A percentile compares a stretch with the other conserved stretches of the same genome.
These are phyloP conservation scores for Mesocricetus auratus DNA, from an alignment of 2,113 vertebrate species.

Conservation along the genomic window DNA sequence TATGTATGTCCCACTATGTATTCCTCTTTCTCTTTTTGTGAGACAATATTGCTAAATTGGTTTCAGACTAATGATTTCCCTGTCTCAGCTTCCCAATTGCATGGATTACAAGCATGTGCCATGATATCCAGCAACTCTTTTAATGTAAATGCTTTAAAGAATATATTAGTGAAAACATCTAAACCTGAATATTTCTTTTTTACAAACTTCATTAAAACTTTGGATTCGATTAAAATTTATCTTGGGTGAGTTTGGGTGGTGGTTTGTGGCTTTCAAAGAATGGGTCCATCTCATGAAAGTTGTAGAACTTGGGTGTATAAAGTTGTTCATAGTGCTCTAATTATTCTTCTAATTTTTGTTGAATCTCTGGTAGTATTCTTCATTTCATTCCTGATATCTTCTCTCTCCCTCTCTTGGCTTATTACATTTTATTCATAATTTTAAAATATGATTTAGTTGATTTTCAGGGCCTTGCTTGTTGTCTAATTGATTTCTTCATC, in stretches of 20 bases:
- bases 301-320: neutral
- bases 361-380: neutral
- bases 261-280: neutral
- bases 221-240: neutral
- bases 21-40: neutral
- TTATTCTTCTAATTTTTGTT: neutral
- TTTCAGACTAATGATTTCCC: neutral
- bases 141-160: neutral
- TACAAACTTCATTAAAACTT: neutral
- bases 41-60: neutral
- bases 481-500: conserved; percentile 10
- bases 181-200: neutral
- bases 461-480: neutral
- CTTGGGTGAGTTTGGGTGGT: neutral
- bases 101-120: neutral
- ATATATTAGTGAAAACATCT: neutral
- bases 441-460: neutral
- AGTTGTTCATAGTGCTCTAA: neutral
- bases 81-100: neutral
- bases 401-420: neutral
- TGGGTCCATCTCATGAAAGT: neutral
- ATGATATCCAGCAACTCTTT: neutral
- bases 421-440: neutral
- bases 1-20: neutral
- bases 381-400: neutral